Evolutionary conservation across 2,888 invertebrate genomes (phyloP).

Genomic region (Lumbricus terrestris): DNA sequence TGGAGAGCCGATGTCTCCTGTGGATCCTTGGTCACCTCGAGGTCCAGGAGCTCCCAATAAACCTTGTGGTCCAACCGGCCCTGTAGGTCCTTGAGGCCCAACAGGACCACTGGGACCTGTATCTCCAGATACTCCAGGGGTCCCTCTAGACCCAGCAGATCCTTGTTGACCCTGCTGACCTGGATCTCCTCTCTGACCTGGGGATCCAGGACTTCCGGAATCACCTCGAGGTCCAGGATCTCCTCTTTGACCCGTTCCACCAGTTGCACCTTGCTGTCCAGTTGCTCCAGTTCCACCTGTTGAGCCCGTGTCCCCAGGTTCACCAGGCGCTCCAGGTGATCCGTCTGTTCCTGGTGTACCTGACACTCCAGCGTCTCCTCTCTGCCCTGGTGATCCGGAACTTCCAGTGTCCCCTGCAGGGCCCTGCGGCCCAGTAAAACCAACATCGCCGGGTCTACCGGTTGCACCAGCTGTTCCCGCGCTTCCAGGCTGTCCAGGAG

Average conservation of each 20-base stretch:
- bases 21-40: conserved; percentile 32
- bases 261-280: conserved; percentile 19
- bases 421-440: conserved; percentile 20
- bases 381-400: conserved; percentile 26
- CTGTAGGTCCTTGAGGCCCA: conserved; percentile 18
- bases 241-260: conserved; percentile 33
- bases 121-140: conserved; percentile 24
- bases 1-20: conserved; percentile 34
- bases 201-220: conserved; percentile 25
- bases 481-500: conserved; percentile 30
- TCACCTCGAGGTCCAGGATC: conserved; percentile 22
- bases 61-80: conserved; percentile 29
- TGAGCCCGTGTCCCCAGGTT: conserved; percentile 26
- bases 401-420: conserved; percentile 21
- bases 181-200: conserved; percentile 20
- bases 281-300: conserved; percentile 20
- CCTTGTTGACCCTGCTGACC: conserved; percentile 38
- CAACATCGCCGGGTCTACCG: conserved; percentile 25
- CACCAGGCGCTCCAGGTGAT: conserved; percentile 30
- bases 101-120: conserved; percentile 20
- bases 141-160: conserved; percentile 41
- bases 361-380: conserved; percentile 29
- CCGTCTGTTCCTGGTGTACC: conserved; percentile 46
- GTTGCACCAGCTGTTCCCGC: conserved; percentile 25
- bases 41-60: conserved; percentile 37